Conservation (phyloP, 2,888 invertebrate species). For the Aricia artaxerxes region DNA sequence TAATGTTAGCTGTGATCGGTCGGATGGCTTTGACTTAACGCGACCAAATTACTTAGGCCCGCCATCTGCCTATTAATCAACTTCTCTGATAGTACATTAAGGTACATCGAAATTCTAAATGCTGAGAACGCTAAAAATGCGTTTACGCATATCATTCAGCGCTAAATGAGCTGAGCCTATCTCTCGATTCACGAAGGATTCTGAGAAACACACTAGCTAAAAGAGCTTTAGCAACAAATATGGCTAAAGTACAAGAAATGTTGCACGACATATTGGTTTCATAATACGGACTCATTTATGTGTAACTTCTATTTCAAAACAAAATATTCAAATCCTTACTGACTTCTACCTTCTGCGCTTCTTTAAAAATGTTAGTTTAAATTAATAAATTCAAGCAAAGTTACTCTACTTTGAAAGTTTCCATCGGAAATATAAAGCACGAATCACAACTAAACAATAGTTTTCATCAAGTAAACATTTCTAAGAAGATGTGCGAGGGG, state of each 20-base stretch:
- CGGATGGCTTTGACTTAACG: no score
- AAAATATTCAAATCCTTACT: background rate
- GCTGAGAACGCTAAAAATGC: no score
- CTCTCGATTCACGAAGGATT: background rate
- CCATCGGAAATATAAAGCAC: background rate
- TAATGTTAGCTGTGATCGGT: no score
- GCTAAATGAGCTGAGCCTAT: background rate
- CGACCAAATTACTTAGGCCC: no score
- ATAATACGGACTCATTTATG: no score
- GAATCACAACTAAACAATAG: conserved; percentile 20
- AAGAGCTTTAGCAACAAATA: no score
- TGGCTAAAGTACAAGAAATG: no score
- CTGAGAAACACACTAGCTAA: background rate
- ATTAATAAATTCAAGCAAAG: background rate
- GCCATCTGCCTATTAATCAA: no score
- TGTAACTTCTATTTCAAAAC: background rate
- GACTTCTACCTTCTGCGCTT: background rate
- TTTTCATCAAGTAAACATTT: background rate
- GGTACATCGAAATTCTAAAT: no score
- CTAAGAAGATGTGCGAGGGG: conserved; percentile 21
- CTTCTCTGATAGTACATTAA: no score
- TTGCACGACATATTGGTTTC: no score
- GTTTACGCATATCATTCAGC: background rate
- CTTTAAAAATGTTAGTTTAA: background rate
- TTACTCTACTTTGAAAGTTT: background rate